These are phyloP conservation scores for Tetranychus piercei DNA, from an alignment of 2,888 invertebrate genomes.

Conservation along the genomic window DNA sequence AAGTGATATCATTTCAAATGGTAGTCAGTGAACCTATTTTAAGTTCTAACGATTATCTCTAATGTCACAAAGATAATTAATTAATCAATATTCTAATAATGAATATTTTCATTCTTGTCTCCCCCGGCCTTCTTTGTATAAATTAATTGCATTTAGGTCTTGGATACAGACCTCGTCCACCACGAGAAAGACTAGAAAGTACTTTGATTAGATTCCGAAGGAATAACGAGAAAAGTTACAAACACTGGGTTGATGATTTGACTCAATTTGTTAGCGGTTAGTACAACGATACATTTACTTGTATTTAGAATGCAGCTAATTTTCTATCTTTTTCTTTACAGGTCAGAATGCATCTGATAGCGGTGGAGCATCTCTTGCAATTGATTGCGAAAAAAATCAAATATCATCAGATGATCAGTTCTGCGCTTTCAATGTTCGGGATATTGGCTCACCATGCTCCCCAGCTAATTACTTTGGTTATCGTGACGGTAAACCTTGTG, in stretches of 20 bases:
- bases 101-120: constrained; percentile 4
- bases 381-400: neutral
- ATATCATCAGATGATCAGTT: constrained; percentile 43
- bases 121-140: neutral
- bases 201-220: constrained; percentile 81
- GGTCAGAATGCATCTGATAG: neutral
- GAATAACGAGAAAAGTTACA: constrained; percentile 41
- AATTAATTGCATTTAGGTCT: constrained; percentile 44
- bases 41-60: too few relatives aligned
- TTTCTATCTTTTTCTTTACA: neutral
- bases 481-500: constrained; percentile 66
- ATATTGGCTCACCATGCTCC: constrained; percentile 50
- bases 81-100: too few relatives aligned
- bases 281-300: neutral
- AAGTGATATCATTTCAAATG: neutral
- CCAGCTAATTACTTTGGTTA: constrained; percentile 63
- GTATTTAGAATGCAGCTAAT: neutral
- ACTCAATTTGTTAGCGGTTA: constrained; percentile 54
- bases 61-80: neutral
- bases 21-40: too few relatives aligned
- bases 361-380: constrained; percentile 7
- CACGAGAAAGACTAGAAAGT: constrained; percentile 76
- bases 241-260: constrained; percentile 48
- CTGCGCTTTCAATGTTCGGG: constrained; percentile 52
- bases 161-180: constrained; percentile 90